phyloP scores from a whole-genome alignment of 2,113 vertebrate species.

The Corythoichthys intestinalis region DNA sequence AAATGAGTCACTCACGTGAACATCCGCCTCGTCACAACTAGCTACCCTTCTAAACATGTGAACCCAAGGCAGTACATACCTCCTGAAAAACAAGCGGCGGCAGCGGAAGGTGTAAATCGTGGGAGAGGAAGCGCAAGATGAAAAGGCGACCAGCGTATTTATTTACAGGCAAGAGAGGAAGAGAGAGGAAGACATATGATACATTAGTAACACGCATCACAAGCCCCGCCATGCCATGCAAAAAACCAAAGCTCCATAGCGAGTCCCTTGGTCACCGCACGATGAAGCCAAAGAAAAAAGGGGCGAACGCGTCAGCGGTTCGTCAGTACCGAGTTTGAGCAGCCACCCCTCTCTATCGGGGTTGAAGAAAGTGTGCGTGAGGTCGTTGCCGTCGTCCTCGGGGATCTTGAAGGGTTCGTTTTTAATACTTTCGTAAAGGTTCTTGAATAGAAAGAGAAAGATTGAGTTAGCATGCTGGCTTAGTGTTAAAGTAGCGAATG shows the following conservation, averaged over 20 bases:
- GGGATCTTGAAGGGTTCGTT: conserved; percentile 93
- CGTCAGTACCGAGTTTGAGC: conserved; percentile 82
- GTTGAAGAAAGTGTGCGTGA: conserved; percentile 92
- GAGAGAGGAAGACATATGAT: conserved; percentile 36
- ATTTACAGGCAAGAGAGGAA: conserved; percentile 44
- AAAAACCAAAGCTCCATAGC: conserved; percentile 22
- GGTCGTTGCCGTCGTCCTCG: conserved; percentile 89
- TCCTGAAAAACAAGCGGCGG: conserved; percentile 73
- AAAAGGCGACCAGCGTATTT: conserved; percentile 49
- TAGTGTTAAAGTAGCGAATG: not conserved
- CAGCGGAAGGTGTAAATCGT: conserved; percentile 67
- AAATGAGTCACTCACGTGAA: fast-evolving
- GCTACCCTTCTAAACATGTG: conserved; percentile 3
- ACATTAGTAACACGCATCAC: conserved; percentile 71
- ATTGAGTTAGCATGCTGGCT: not conserved
- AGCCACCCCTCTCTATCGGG: conserved; percentile 91
- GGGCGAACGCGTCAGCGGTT: not conserved
- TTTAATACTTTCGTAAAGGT: conserved; percentile 89
- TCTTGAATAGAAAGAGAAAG: conserved; percentile 57
- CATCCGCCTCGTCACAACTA: not conserved
- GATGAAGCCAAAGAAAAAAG: conserved; percentile 32
- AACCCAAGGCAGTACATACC: conserved; percentile 64
- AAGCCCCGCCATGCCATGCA: conserved; percentile 66
- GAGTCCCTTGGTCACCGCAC: not conserved
- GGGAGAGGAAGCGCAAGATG: conserved; percentile 60